Evolutionary conservation across 2,888 invertebrate genomes (phyloP).

Genomic region (Drosophila diplacantha): DNA sequence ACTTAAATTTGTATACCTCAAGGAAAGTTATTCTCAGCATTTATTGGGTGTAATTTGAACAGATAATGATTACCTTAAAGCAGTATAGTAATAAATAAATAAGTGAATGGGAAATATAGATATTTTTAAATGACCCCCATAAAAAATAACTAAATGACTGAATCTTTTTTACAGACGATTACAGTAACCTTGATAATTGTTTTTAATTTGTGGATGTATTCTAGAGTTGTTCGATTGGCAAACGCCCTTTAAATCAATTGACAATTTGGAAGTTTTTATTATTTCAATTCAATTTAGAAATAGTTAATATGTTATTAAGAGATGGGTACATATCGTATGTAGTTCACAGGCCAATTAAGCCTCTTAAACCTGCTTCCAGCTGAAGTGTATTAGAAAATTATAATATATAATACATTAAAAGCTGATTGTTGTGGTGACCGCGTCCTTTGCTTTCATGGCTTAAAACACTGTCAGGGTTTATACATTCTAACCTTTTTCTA

Average conservation of each 20-base stretch:
- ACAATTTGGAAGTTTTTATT: background rate
- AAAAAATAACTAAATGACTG: background rate
- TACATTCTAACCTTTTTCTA: no score
- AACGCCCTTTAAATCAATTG: background rate
- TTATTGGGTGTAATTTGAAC: no score
- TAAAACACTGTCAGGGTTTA: background rate
- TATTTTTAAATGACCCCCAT: background rate
- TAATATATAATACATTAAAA: no score
- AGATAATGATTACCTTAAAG: background rate
- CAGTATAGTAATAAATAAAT: background rate
- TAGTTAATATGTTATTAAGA: background rate
- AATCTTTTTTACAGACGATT: background rate
- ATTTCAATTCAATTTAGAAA: background rate
- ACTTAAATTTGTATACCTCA: background rate
- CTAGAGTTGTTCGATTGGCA: background rate
- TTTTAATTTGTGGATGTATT: background rate
- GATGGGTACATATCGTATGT: background rate
- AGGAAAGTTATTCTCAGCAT: background rate
- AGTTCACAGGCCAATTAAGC: background rate
- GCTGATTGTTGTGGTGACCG: no score
- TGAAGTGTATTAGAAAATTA: background rate
- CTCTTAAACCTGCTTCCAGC: background rate
- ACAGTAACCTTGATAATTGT: background rate
- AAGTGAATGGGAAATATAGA: no score
- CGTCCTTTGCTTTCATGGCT: background rate